Percentiles rank a stretch among this genome's conserved stretches.
phyloP scores from a whole-genome alignment of 2,797 vertebrate genomes.

The Manis javanica region DNA sequence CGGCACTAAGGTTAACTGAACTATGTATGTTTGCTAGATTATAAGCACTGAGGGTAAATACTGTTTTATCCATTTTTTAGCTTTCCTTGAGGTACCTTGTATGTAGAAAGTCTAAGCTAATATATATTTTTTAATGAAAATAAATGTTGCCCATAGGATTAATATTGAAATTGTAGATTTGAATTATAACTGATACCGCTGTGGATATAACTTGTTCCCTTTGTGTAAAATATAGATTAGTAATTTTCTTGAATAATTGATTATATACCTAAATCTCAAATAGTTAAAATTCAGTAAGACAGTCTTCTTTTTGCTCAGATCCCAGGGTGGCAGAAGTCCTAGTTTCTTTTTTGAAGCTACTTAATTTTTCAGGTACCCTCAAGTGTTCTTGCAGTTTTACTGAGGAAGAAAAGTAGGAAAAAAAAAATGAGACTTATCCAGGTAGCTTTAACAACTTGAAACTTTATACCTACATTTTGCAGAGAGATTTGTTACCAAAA shows the following conservation, averaged over 20 bases:
- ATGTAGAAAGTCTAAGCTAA: neutral
- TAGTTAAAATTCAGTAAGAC: constrained; percentile 4
- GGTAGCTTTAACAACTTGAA: neutral
- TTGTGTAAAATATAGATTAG: neutral
- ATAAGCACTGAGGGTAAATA: neutral
- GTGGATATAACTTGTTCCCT: constrained; percentile 8
- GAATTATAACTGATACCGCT: neutral
- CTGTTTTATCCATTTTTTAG: neutral
- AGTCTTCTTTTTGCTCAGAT: constrained; percentile 18
- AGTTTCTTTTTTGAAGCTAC: neutral
- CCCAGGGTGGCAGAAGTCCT: neutral
- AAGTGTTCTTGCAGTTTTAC: constrained; percentile 30
- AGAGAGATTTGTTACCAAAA: neutral
- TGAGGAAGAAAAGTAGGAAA: constrained; percentile 8
- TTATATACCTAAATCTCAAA: neutral
- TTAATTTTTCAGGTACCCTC: neutral
- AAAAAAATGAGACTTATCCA: neutral
- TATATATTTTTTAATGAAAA: constrained; percentile 42
- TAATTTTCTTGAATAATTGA: constrained; percentile 20
- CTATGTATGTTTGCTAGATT: neutral
- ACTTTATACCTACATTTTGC: neutral
- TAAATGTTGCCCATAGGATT: neutral
- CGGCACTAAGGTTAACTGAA: neutral
- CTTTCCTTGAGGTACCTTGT: neutral
- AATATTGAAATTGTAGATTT: constrained; percentile 42